These are phyloP conservation scores for Hylaeus volcanicus DNA, from an alignment of 1,140 invertebrate genomes.

Conservation along the genomic window DNA sequence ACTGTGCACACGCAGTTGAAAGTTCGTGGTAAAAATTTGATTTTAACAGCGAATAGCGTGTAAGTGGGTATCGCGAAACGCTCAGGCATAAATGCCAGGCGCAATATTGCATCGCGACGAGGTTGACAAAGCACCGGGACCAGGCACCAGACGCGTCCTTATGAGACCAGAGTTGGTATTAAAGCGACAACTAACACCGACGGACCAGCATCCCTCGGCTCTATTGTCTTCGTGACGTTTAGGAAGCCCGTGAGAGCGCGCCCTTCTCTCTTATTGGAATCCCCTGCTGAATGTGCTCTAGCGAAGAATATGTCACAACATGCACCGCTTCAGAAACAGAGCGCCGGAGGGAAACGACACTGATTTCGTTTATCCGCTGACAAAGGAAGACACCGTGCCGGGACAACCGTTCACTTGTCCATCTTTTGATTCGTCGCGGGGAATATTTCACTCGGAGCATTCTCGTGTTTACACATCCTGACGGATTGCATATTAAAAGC, in stretches of 20 bases:
- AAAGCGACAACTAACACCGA: not conserved
- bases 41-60: too few species aligned
- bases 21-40: too few species aligned
- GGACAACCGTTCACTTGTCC: not conserved
- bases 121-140: too few species aligned
- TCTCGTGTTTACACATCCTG: too few species aligned
- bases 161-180: not conserved
- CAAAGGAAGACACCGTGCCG: not conserved
- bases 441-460: not conserved
- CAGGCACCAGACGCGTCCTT: too few species aligned
- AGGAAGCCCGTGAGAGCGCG: not conserved
- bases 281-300: not conserved
- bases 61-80: too few species aligned
- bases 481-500: too few species aligned
- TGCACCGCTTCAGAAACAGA: not conserved
- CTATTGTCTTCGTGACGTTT: constrained; percentile 4
- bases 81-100: too few species aligned
- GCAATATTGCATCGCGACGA: not conserved
- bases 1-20: too few species aligned
- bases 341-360: not conserved
- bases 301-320: not conserved
- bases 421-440: not conserved
- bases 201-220: not conserved
- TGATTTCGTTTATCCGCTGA: not conserved
- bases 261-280: not conserved